phyloP scores from a whole-genome alignment of 2,113 vertebrate species.

The Neolamprologus sp. region DNA sequence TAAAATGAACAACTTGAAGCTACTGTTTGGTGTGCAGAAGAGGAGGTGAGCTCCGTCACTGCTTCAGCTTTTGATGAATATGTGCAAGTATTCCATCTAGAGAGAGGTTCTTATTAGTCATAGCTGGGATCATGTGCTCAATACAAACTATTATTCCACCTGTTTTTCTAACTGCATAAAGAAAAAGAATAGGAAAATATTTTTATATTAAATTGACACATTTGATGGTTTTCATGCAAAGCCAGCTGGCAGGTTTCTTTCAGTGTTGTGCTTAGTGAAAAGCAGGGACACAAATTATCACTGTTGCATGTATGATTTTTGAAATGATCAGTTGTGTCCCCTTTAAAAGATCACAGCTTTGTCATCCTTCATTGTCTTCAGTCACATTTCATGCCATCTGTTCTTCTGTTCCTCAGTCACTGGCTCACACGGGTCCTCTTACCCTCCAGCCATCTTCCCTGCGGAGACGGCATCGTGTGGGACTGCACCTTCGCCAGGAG shows the following conservation, averaged over 20 bases:
- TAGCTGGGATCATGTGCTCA: not conserved
- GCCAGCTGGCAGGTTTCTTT: not conserved
- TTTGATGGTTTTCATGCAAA: not conserved
- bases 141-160: not conserved
- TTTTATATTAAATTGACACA: not conserved
- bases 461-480: slow-evolving; percentile 84
- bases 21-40: slow-evolving; percentile 84
- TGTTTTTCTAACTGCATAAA: not conserved
- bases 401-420: slow-evolving; percentile 71
- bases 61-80: not conserved
- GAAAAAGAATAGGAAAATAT: not conserved
- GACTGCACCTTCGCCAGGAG: slow-evolving; percentile 71
- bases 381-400: not conserved
- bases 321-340: rapidly evolving
- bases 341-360: not conserved
- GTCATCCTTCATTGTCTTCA: not conserved
- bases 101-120: not conserved
- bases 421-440: slow-evolving; percentile 92
- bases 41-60: slow-evolving; percentile 71
- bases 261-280: not conserved
- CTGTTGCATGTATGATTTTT: not conserved
- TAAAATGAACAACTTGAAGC: slow-evolving; percentile 83
- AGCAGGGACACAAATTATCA: not conserved
- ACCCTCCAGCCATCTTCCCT: slow-evolving; percentile 83
- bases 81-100: not conserved